phyloP scores from a whole-genome alignment of 2,797 vertebrate species.

The Chromobotia macracanthus region DNA sequence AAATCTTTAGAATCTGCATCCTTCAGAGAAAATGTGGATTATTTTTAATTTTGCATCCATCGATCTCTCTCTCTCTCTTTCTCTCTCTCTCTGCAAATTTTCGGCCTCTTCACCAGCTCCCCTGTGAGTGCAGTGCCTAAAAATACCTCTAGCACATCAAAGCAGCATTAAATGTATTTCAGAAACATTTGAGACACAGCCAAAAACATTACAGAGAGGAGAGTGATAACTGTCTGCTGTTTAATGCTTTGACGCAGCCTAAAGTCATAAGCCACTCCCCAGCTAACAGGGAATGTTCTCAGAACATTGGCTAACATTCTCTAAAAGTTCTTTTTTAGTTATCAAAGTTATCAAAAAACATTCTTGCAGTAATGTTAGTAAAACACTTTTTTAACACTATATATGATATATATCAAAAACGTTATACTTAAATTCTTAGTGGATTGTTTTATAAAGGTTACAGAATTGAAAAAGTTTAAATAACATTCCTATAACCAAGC shows the following conservation, averaged over 20 bases:
- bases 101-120: slow-evolving; percentile 40
- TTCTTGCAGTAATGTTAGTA: no score
- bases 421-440: no score
- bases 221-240: slow-evolving; percentile 11
- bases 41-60: slow-evolving; percentile 48
- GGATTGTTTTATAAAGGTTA: no score
- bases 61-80: no score
- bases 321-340: no score
- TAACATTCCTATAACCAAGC: no score
- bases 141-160: slow-evolving; percentile 57
- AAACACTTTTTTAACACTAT: no score
- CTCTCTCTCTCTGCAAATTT: slow-evolving; percentile 29
- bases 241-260: not conserved
- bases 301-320: no score
- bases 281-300: no score
- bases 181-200: slow-evolving; percentile 42
- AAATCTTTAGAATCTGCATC: slow-evolving; percentile 64
- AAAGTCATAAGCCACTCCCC: not conserved
- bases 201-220: slow-evolving; percentile 21
- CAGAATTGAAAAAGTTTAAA: no score
- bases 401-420: no score
- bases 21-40: slow-evolving; percentile 45
- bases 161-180: slow-evolving; percentile 47
- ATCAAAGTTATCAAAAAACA: no score
- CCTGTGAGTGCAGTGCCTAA: slow-evolving; percentile 59